Base-by-base conservation (phyloP, 2,113 vertebrate genomes). In the Perca schrenkii region DNA sequence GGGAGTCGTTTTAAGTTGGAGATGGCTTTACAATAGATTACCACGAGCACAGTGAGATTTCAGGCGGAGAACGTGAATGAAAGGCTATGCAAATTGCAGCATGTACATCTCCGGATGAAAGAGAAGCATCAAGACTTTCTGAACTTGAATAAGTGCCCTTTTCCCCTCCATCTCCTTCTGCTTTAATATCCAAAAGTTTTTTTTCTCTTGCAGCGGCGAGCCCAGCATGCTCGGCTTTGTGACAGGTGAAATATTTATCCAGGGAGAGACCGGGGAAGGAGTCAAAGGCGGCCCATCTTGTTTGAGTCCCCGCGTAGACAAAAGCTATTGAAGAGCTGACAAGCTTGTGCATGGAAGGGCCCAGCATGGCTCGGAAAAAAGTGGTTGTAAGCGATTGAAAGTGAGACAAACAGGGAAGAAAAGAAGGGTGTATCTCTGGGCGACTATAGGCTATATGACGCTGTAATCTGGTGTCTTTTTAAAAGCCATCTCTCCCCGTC, bases 381-480 rank as follows among this genome's bases (percentile, higher is more conserved):
- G 84, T 58, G 80, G 65, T 85, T 83, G 88, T 82, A 72, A 88
- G 84, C 22, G 85, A 60, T 60, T 86, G 88, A 89, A 85, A 91
- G 88, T 66, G 86, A 92, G 92, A 91, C 90, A 82, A 82, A 75
- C 76, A 50, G 47, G 68, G 85, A 90, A 89, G 83, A 93, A 92
- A 90, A 85, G 90, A 80, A 79, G 90, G 83, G 89, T 28, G 76
- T 89, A 91, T 88, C 87, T 87, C 19, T 6, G 43, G 75, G 71
- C 46, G 74, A 65, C 82, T 49, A 28, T 47, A 2, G 77, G 64
- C 84, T 81, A 75, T 28, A 84, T 52, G 78, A 69, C 2, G 56
- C 79, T 69, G 86, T 94, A 94, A 94, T 95, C 93, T 92, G 92
- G 75, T 49, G 22, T 88, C 92, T 82, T 92, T 94, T 92, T 92